Base-by-base conservation (phyloP, 2,113 vertebrate genomes). In the Phalacrocorax carbo region DNA sequence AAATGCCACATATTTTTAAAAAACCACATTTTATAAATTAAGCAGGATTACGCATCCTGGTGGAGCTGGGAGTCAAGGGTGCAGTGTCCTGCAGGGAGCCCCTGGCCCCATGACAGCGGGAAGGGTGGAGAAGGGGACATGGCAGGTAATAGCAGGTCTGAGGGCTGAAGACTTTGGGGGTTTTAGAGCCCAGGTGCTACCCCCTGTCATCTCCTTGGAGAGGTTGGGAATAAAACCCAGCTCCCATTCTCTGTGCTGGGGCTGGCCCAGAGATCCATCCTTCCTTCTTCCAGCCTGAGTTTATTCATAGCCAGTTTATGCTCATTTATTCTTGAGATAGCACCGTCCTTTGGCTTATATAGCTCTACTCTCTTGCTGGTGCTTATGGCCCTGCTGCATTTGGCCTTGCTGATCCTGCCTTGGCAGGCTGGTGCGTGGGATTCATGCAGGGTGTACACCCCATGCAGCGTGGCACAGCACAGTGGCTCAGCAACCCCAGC, bases 41-140 rank as follows among this genome's bases (percentile, higher is more conserved):
- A 82, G 42, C 0, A 0, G 9, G 16, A 22, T 90, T 29, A 9
- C 2, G 1, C 12, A 1, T 58, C 23, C 46, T 8, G 2, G 29
- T 3, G 5, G 42, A 70, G 73, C 42, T 51, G 61, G 26, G 10
- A 86, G 40, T 22, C 25, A 75, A 68, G 21, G 27, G 2, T 40
- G 11, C 4, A 0, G 40, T 11, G n/a, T 58, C 22, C 51, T 73
- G 46, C 55, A 17, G 29, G n/a, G 68, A 75, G 23, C 13, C n/a
- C 44, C 25, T 8, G 4, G 68, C 26, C 46, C 40, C 61, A 26
- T 4, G 2, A 55, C 32, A 32, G 68, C 1, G 0, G 57, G 11
- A 23, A 20, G 25, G 13, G 8, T 46, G 32, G 27, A 23, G 7
- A 86, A 69, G 58, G 70, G 32, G 16, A 44, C 10, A 1, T 16